These are phyloP conservation scores for Microcebus ravelobensis DNA, from an alignment of 2,113 vertebrate genomes.

Conservation along the genomic window DNA sequence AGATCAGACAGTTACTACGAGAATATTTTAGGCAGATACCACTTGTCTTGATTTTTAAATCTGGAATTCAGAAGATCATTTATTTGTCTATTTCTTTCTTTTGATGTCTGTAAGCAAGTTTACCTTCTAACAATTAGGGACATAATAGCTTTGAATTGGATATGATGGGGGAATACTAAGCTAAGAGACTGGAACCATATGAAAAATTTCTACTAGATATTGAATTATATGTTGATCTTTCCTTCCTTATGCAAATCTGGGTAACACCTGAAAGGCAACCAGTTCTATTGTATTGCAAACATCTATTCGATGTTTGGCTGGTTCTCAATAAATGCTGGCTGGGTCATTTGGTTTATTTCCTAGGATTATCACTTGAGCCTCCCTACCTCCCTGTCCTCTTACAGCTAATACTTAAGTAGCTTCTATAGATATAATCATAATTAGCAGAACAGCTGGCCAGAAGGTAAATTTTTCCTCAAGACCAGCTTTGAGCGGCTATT, in stretches of 20 bases:
- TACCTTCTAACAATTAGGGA: not conserved
- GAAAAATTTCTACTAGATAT: not conserved
- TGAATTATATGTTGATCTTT: not conserved
- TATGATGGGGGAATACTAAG: not conserved
- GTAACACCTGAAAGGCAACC: not conserved
- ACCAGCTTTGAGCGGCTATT: not conserved
- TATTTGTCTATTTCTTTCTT: not conserved
- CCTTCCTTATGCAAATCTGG: not conserved
- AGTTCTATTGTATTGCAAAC: not conserved
- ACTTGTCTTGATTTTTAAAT: conserved; percentile 4
- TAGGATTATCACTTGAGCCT: not conserved
- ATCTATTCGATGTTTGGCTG: not conserved
- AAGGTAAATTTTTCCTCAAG: not conserved
- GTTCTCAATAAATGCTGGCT: not conserved
- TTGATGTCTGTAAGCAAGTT: not conserved
- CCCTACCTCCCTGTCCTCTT: not conserved
- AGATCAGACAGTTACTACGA: not conserved
- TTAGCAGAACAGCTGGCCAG: not conserved
- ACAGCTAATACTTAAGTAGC: not conserved
- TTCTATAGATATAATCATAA: not conserved
- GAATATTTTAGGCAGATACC: not conserved
- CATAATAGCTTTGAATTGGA: not conserved
- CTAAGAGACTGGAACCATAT: not conserved
- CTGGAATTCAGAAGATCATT: not conserved
- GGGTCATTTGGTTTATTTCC: not conserved